phyloP scores from a whole-genome alignment of 2,113 vertebrate genomes.

The Pampusana beccarii region DNA sequence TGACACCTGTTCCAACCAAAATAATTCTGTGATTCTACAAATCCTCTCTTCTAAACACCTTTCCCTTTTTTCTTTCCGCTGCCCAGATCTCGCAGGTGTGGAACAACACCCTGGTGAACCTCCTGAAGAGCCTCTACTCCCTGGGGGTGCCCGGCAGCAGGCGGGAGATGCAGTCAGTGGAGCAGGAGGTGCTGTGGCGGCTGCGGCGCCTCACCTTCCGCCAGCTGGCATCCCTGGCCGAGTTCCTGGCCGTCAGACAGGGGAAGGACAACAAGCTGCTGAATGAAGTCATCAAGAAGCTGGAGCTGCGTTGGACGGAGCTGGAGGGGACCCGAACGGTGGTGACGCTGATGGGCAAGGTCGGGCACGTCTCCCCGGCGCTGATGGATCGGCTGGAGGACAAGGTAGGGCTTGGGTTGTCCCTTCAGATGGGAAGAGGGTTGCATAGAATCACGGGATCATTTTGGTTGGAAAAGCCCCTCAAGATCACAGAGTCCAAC shows the following conservation, averaged over 20 bases:
- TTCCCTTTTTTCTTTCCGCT: background rate
- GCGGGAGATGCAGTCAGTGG: conserved; percentile 72
- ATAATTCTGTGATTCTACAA: no score
- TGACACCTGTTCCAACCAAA: no score
- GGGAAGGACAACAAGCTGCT: conserved; percentile 62
- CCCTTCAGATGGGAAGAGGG: no score
- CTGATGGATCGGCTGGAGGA: conserved; percentile 89
- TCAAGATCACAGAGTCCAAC: no score
- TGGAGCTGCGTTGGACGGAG: conserved; percentile 93
- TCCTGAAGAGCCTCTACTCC: conserved; percentile 75
- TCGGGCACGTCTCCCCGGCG: conserved; percentile 61
- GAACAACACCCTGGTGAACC: conserved; percentile 78
- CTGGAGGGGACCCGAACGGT: conserved; percentile 75
- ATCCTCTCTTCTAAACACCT: background rate
- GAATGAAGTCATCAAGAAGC: conserved; percentile 76
- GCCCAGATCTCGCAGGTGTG: conserved; percentile 78
- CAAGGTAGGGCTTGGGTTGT: conserved; percentile 77
- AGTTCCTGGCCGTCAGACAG: background rate
- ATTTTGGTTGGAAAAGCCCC: no score
- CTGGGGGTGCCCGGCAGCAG: conserved; percentile 40
- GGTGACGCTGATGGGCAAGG: conserved; percentile 74
- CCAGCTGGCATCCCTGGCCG: conserved; percentile 71
- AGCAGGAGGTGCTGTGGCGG: conserved; percentile 89
- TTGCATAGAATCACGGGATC: no score
- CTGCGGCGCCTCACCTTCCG: conserved; percentile 79